Evolutionary conservation across 2,888 invertebrate species (phyloP).

Genomic region (Smittia aterrima): DNA sequence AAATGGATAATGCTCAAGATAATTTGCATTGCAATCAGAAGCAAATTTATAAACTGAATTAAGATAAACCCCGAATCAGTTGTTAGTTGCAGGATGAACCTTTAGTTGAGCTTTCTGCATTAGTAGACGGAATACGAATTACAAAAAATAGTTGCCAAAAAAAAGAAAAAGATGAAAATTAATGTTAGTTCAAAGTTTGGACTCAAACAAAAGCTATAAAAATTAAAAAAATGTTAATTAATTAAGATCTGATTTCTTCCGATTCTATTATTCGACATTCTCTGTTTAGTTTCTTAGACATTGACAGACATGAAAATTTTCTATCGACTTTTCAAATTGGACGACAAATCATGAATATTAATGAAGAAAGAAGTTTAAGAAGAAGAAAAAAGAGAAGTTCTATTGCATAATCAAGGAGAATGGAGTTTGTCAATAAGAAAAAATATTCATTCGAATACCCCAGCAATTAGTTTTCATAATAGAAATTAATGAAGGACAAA

Average conservation of each 20-base stretch:
- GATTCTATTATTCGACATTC: neutral
- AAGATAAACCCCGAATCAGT: neutral
- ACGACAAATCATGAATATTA: neutral
- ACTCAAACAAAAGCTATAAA: conserved; percentile 4
- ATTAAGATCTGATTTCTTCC: conserved; percentile 26
- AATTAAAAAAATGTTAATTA: neutral
- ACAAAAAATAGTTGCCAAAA: conserved; percentile 41
- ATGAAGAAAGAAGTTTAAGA: neutral
- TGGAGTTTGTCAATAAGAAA: neutral
- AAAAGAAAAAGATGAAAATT: conserved; percentile 10
- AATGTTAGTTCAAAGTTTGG: conserved; percentile 41
- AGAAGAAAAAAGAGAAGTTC: neutral
- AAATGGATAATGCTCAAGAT: neutral
- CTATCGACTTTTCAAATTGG: neutral
- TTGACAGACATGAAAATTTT: conserved; percentile 2
- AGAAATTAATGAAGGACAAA: neutral
- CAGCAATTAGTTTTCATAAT: conserved; percentile 12
- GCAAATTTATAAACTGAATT: no score
- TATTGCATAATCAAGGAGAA: neutral
- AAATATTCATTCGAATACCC: neutral
- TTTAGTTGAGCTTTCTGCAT: neutral
- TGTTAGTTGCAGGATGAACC: neutral
- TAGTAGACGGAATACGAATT: neutral
- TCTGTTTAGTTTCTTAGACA: neutral
- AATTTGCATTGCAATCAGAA: no score